Percentiles rank a stretch among this genome's conserved stretches.
phyloP scores from a whole-genome alignment of 1,140 invertebrate genomes.

The Ceratitis capitata region DNA sequence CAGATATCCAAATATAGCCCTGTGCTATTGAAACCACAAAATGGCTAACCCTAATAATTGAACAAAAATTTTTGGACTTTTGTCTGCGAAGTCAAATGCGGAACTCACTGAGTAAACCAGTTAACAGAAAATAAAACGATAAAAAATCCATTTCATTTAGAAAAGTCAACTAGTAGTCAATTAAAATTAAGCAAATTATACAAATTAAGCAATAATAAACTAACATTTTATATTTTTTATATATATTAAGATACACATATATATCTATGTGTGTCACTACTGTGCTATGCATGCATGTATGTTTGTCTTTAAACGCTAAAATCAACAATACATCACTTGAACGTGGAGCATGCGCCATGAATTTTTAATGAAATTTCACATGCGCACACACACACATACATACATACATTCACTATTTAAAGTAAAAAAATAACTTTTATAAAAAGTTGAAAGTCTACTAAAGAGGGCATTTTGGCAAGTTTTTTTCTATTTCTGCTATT shows the following conservation, averaged over 20 bases:
- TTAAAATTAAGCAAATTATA: neutral
- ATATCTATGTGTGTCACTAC: no score
- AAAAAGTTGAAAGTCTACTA: neutral
- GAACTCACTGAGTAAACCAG: neutral
- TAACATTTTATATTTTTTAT: no score
- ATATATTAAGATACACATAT: no score
- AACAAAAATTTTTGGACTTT: no score
- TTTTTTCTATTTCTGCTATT: neutral
- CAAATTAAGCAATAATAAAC: neutral
- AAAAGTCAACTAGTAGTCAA: neutral
- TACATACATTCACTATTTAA: neutral
- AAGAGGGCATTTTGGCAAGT: neutral
- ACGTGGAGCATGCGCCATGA: neutral
- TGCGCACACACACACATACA: neutral
- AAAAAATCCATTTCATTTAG: neutral
- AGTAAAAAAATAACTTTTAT: no score
- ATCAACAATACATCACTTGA: slow-evolving; percentile 10
- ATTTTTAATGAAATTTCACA: neutral
- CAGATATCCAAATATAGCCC: no score
- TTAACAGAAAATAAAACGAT: no score
- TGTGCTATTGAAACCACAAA: no score
- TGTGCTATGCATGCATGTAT: no score
- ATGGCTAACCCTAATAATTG: no score
- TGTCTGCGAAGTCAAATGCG: neutral
- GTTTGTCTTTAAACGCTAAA: neutral